Percentiles rank a stretch among this genome's conserved stretches.
These are phyloP conservation scores for Chionoecetes opilio DNA, from an alignment of 1,140 invertebrate species.

Conservation along the genomic window DNA sequence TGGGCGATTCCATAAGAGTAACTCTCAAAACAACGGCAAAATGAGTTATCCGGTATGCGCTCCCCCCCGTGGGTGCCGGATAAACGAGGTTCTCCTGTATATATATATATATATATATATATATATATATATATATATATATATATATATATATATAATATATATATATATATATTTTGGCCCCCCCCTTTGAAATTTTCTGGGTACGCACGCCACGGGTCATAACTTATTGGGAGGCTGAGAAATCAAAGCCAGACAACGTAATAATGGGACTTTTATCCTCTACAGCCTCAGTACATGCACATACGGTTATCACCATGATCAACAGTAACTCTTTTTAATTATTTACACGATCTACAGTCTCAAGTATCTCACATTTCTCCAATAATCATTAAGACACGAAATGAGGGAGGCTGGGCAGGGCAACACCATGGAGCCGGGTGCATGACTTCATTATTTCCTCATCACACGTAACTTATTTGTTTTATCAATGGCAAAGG, in stretches of 20 bases:
- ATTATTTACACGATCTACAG: constrained; percentile 9
- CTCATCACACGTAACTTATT: background rate
- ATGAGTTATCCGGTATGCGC: too few species aligned
- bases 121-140: too few species aligned
- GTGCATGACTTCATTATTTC: background rate
- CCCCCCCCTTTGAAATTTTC: too few species aligned
- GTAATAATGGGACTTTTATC: constrained; percentile 21
- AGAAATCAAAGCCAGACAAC: background rate
- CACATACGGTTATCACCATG: constrained; percentile 9
- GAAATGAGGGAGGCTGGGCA: background rate
- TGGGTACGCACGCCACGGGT: too few species aligned
- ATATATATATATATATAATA: too few species aligned
- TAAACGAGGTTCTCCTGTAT: too few species aligned
- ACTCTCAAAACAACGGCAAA: too few species aligned
- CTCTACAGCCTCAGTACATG: constrained; percentile 14
- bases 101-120: too few species aligned
- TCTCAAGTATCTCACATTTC: constrained; percentile 30
- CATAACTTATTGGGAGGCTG: too few species aligned
- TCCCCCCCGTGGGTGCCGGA: too few species aligned
- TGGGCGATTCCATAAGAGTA: too few species aligned
- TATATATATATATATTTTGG: too few species aligned
- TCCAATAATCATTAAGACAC: background rate
- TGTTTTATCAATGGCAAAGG: background rate
- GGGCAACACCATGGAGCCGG: background rate
- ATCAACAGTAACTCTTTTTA: constrained; percentile 30